Conservation (phyloP, 2,797 vertebrate species). For the Oryzias sinensis region DNA sequence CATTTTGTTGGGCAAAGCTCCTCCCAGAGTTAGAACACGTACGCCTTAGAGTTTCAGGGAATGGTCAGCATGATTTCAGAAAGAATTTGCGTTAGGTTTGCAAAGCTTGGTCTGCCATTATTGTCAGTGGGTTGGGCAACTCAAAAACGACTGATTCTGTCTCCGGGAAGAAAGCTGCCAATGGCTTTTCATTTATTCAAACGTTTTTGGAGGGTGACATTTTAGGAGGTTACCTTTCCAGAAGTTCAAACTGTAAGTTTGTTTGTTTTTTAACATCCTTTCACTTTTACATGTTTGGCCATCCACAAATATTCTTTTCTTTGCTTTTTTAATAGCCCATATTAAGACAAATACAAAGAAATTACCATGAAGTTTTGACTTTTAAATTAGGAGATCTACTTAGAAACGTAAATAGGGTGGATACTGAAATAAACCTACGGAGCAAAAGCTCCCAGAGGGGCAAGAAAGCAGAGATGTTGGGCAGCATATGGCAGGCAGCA, state of each 20-base stretch:
- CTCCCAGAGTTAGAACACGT: conserved; percentile 1
- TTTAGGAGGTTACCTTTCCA: conserved; percentile 15
- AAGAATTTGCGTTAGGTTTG: conserved; percentile 54
- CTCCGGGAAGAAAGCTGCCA: conserved; percentile 29
- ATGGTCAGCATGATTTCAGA: not conserved
- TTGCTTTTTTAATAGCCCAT: too few species aligned
- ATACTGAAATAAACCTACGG: not conserved
- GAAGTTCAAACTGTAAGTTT: conserved; percentile 3
- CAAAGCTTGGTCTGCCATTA: conserved; percentile 23
- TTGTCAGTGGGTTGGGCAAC: conserved; percentile 15
- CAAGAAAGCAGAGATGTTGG: not conserved
- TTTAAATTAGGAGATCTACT: too few species aligned
- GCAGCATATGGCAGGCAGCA: not conserved
- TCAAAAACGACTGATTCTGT: conserved; percentile 10
- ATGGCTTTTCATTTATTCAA: conserved; percentile 38
- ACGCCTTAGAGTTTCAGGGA: conserved; percentile 5
- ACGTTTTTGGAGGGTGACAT: conserved; percentile 28
- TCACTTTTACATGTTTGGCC: too few species aligned
- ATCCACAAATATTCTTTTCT: too few species aligned
- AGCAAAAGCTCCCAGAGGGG: not conserved
- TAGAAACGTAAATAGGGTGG: not conserved
- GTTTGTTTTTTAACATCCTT: not conserved
- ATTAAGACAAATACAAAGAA: too few species aligned
- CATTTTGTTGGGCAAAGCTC: conserved; percentile 15
- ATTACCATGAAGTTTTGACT: too few species aligned